These are phyloP conservation scores for Monopterus albus DNA, from an alignment of 2,113 vertebrate genomes.

Conservation along the genomic window DNA sequence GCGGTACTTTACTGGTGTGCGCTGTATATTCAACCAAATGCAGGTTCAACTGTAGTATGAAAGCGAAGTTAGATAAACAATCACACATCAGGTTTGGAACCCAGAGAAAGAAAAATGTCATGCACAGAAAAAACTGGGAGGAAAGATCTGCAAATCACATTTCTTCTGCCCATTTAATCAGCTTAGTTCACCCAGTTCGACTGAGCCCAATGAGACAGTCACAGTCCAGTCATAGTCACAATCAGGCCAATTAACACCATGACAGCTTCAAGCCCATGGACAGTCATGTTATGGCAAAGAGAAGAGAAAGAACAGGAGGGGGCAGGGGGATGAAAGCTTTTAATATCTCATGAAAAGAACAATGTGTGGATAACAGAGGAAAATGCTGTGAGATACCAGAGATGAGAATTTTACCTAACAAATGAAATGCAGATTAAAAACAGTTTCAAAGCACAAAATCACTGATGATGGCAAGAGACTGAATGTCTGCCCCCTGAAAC, in stretches of 20 bases:
- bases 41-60: too few relatives aligned
- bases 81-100: too few relatives aligned
- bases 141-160: too few relatives aligned
- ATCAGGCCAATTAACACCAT: slow-evolving; percentile 61
- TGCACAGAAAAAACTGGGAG: too few relatives aligned
- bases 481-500: slow-evolving; percentile 14
- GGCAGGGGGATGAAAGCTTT: background rate
- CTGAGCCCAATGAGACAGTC: slow-evolving; percentile 14
- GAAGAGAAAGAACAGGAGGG: slow-evolving; percentile 16
- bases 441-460: slow-evolving; percentile 1
- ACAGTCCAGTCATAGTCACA: slow-evolving; percentile 49
- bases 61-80: too few relatives aligned
- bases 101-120: too few relatives aligned
- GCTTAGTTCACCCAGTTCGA: slow-evolving; percentile 4
- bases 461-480: slow-evolving; percentile 6
- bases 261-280: slow-evolving; percentile 39
- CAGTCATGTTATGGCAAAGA: slow-evolving; percentile 30
- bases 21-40: too few relatives aligned
- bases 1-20: too few relatives aligned
- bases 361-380: slow-evolving; percentile 32
- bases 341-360: slow-evolving; percentile 32
- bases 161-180: slow-evolving; percentile 20
- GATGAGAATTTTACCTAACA: background rate
- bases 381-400: background rate
- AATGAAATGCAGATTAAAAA: slow-evolving; percentile 44